phyloP scores from a whole-genome alignment of 2,113 vertebrate species.

The Trogon melanurus region DNA sequence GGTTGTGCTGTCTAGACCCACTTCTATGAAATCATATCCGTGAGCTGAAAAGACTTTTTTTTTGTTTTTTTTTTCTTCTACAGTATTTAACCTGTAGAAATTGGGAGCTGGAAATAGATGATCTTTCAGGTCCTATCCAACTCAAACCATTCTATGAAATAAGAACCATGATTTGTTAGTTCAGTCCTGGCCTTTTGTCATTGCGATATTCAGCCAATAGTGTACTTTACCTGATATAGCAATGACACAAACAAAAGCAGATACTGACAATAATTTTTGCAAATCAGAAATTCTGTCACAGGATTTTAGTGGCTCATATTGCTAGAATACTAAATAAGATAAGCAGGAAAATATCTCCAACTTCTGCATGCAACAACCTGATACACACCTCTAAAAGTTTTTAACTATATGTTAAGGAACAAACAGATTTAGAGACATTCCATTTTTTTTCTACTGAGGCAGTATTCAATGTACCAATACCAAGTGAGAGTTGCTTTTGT shows the following conservation, averaged over 20 bases:
- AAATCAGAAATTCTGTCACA: not conserved
- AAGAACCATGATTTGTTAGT: not conserved
- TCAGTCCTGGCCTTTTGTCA: not conserved
- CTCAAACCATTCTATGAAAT: not conserved
- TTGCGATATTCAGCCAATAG: not conserved
- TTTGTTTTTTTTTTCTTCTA: not conserved
- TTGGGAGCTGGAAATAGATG: too few species aligned
- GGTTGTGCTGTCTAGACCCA: not conserved
- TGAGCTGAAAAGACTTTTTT: not conserved
- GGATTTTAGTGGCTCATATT: not conserved
- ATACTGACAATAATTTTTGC: not conserved
- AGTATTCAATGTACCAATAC: not conserved
- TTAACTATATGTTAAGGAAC: not conserved
- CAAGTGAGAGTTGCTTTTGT: not conserved
- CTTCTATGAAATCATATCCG: not conserved
- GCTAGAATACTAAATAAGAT: not conserved
- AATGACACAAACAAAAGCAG: not conserved
- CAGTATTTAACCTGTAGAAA: not conserved
- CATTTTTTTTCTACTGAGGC: not conserved
- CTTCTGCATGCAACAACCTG: not conserved
- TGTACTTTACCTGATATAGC: not conserved
- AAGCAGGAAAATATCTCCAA: not conserved
- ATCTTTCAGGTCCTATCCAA: too few species aligned
- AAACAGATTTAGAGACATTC: not conserved
- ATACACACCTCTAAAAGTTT: not conserved